These are phyloP conservation scores for Onychostruthus taczanowskii DNA, from an alignment of 2,113 vertebrate genomes.

Conservation along the genomic window DNA sequence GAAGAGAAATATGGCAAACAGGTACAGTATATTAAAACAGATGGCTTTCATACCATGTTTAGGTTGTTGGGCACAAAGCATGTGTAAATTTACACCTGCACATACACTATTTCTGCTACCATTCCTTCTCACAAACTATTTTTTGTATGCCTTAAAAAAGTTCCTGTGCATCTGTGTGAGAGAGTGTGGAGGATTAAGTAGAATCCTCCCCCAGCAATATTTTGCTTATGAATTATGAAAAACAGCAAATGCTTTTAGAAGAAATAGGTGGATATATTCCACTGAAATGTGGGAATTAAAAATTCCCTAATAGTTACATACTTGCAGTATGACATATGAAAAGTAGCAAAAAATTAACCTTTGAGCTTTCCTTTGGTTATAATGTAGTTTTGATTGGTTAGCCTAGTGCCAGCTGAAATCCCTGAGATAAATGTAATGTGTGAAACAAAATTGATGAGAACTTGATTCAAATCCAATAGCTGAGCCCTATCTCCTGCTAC, in stretches of 20 bases:
- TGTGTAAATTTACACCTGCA: constrained; percentile 15
- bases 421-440: neutral
- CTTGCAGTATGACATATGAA: neutral
- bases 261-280: neutral
- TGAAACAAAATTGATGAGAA: neutral
- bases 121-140: neutral
- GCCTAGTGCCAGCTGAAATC: neutral
- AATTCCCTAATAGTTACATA: neutral
- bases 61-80: constrained; percentile 32
- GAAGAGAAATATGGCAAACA: constrained; percentile 76
- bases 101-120: neutral
- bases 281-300: neutral
- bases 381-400: neutral
- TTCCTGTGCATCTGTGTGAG: neutral
- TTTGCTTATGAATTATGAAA: neutral
- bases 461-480: neutral
- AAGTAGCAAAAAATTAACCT: neutral
- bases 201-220: neutral
- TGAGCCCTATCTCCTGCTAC: neutral
- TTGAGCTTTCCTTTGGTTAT: neutral
- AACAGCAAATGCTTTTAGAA: neutral
- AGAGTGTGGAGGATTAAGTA: neutral
- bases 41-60: constrained; percentile 49
- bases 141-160: neutral
- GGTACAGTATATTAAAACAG: constrained; percentile 76